phyloP scores from a whole-genome alignment of 2,113 vertebrate genomes.

The Butastur rufipennis region DNA sequence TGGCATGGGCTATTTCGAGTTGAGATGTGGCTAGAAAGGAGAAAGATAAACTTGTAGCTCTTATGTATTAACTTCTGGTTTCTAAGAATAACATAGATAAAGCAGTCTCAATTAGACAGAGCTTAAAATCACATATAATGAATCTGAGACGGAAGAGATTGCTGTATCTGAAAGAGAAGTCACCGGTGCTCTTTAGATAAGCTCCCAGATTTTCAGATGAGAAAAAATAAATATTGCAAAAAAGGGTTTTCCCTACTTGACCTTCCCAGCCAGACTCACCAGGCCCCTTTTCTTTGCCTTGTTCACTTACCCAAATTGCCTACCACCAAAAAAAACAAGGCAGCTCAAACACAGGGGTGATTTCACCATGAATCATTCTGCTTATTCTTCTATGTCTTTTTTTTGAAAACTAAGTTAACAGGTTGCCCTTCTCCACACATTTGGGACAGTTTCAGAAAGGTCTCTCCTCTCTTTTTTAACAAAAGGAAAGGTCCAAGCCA shows the following conservation, averaged over 20 bases:
- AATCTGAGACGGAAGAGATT: neutral
- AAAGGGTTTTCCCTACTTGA: neutral
- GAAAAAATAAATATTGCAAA: slow-evolving; percentile 28
- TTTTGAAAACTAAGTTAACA: neutral
- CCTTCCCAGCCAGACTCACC: neutral
- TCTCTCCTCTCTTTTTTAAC: neutral
- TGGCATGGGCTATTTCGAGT: neutral
- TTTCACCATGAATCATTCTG: neutral
- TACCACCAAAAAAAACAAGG: neutral
- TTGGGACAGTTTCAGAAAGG: neutral
- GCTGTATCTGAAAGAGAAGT: slow-evolving; percentile 21
- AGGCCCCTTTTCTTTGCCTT: neutral
- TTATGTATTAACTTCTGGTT: slow-evolving; percentile 25
- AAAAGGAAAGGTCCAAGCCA: neutral
- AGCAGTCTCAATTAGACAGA: slow-evolving; percentile 43
- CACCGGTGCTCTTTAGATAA: neutral
- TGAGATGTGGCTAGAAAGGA: slow-evolving; percentile 2
- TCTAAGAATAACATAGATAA: slow-evolving; percentile 63
- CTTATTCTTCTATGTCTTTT: neutral
- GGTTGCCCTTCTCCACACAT: neutral
- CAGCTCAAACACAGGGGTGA: neutral
- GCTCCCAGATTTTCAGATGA: neutral
- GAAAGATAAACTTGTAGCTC: slow-evolving; percentile 49
- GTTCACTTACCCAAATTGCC: neutral
- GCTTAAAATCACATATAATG: slow-evolving; percentile 18